phyloP scores from a whole-genome alignment of 1,140 invertebrate species.

The Aleiodes sp. region DNA sequence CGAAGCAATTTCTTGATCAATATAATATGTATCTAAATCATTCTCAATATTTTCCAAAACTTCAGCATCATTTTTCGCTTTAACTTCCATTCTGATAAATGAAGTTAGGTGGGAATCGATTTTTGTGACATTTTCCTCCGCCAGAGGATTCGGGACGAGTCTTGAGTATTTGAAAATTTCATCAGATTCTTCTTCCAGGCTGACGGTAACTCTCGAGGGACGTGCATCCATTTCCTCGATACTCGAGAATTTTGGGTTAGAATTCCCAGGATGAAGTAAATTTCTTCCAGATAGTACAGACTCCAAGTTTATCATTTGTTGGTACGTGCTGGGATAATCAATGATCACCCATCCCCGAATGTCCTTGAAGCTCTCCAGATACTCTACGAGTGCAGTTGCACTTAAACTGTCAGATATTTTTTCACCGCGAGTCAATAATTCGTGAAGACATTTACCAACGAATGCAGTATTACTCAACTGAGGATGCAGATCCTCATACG shows the following conservation, averaged over 20 bases:
- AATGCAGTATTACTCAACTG: slow-evolving; percentile 63
- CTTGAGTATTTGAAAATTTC: slow-evolving; percentile 52
- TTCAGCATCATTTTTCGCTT: slow-evolving; percentile 51
- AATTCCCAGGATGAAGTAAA: slow-evolving; percentile 47
- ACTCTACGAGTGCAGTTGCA: slow-evolving; percentile 69
- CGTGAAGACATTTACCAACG: slow-evolving; percentile 68
- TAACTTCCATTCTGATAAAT: slow-evolving; percentile 64
- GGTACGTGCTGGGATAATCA: slow-evolving; percentile 70
- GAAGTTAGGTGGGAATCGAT: slow-evolving; percentile 57
- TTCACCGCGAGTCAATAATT: slow-evolving; percentile 66
- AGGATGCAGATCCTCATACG: slow-evolving; percentile 65
- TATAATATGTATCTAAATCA: slow-evolving; percentile 69
- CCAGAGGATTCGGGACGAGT: slow-evolving; percentile 62
- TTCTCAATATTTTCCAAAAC: slow-evolving; percentile 56
- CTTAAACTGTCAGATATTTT: slow-evolving; percentile 67
- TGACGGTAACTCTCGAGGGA: slow-evolving; percentile 51
- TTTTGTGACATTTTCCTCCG: neutral
- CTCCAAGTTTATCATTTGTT: slow-evolving; percentile 69
- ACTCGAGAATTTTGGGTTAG: slow-evolving; percentile 49
- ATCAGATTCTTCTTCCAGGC: slow-evolving; percentile 36
- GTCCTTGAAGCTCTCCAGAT: slow-evolving; percentile 65
- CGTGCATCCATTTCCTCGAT: slow-evolving; percentile 64
- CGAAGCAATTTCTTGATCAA: slow-evolving; percentile 66
- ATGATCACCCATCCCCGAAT: slow-evolving; percentile 71
- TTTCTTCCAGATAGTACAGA: slow-evolving; percentile 60